Conservation (phyloP, 2,113 vertebrate genomes). For the Hyperoodon ampullatus region DNA sequence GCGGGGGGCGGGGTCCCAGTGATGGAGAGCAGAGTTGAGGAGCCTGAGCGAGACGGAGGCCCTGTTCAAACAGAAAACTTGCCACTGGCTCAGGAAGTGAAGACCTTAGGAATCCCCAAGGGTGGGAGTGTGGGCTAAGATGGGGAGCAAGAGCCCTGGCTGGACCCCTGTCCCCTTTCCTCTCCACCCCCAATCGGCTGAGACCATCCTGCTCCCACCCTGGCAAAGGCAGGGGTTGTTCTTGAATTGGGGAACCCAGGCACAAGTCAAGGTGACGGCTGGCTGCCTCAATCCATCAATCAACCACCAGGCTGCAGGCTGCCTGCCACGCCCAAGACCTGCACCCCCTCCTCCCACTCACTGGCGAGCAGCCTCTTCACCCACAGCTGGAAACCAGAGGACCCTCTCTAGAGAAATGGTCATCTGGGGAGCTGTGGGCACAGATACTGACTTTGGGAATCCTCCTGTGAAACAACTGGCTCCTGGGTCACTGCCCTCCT, state of each 20-base stretch:
- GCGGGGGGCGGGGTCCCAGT: fast-evolving
- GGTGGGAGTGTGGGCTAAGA: background rate
- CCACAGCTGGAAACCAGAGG: background rate
- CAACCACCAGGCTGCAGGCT: background rate
- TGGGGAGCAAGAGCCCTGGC: background rate
- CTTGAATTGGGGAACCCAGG: background rate
- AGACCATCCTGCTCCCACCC: background rate
- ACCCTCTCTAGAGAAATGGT: background rate
- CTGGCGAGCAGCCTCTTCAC: background rate
- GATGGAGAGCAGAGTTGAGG: background rate
- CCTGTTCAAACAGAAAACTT: background rate
- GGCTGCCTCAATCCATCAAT: background rate
- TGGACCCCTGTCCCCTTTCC: background rate
- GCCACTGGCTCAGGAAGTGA: background rate
- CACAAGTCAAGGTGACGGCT: too few species aligned
- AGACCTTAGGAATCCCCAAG: background rate
- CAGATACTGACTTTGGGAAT: background rate
- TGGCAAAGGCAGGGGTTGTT: background rate
- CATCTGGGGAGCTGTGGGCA: background rate
- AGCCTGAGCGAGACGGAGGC: background rate
- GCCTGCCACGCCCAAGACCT: background rate
- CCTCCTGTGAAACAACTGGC: background rate
- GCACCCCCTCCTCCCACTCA: background rate
- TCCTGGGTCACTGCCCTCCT: too few species aligned
- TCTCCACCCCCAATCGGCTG: background rate